Evolutionary conservation across 2,113 vertebrate species (phyloP), one percentile per base, ranked within the genome.

Genomic region (Cololabis saira): DNA sequence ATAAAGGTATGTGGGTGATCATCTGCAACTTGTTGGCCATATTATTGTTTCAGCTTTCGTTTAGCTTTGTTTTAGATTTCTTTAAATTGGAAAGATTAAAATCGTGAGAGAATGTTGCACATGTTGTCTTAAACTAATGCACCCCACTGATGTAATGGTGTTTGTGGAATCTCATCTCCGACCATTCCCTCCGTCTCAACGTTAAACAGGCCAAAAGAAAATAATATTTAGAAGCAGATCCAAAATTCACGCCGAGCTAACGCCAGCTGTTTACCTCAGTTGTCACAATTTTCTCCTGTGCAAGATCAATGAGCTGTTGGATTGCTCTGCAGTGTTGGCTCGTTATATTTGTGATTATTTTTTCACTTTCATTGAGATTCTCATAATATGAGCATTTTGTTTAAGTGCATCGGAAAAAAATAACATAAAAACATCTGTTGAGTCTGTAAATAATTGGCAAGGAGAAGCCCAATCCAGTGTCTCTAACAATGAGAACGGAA

Each of bases 231-330:
- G 56, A 82, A 22, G 21, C 33, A 18, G 33, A 44, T 74, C 61
- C 48, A 71, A 71, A 70, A 58, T 47, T 52, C 13, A 58, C 59
- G 45, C 60, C 1, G 57, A 69, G 17, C 51, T 68, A 81, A 76
- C 60, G 53, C 52, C 14, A 42, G 64, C 42, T 71, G 66, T 74
- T 71, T 67, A 77, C 71, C 67, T 54, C 67, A 73, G 48, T 24
- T 68, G 67, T 76, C 57, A 47, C 37, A 27, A 12, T 76, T 76
- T 74, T 60, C 59, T 54, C 1, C 24, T 17, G 61, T n/a, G 12
- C 66, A 44, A 51, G 49, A 74, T 27, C 58, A 42, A 63, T 64
- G 27, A 74, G 45, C 60, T 72, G 56, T 60, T 55, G 4, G 47
- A 68, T 59, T 41, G 47, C 16, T 24, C 42, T 44, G 17, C 16